Percentiles rank a stretch among this genome's conserved stretches.
phyloP scores from a whole-genome alignment of 2,113 vertebrate genomes.

The Triplophysa dalaica region DNA sequence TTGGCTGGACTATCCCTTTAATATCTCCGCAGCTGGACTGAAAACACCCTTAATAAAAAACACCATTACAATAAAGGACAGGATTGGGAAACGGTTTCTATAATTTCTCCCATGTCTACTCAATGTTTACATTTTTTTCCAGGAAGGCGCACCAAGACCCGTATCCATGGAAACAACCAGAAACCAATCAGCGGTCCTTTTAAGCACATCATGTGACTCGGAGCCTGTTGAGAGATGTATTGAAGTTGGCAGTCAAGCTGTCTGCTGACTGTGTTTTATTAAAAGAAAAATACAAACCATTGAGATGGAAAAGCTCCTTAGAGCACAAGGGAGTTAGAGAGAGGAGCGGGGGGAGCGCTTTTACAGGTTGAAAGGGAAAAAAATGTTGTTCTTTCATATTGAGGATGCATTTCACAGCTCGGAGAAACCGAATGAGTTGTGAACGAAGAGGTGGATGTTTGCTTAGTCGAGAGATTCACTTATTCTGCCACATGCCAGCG shows the following conservation, averaged over 20 bases:
- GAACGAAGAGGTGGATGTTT: slow-evolving; percentile 45
- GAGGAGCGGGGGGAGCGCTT: slow-evolving; percentile 32
- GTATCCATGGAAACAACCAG: slow-evolving; percentile 77
- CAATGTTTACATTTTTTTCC: slow-evolving; percentile 66
- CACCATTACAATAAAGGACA: slow-evolving; percentile 72
- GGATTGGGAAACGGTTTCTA: slow-evolving; percentile 76
- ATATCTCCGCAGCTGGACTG: too few relatives aligned
- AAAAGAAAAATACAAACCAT: slow-evolving; percentile 60
- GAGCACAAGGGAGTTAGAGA: slow-evolving; percentile 45
- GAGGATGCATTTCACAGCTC: slow-evolving; percentile 55
- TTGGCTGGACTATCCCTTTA: too few relatives aligned
- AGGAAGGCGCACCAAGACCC: slow-evolving; percentile 58
- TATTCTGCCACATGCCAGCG: slow-evolving; percentile 21
- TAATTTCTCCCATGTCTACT: slow-evolving; percentile 69
- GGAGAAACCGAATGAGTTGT: slow-evolving; percentile 43
- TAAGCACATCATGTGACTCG: slow-evolving; percentile 60
- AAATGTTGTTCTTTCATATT: slow-evolving; percentile 56
- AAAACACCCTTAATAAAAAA: slow-evolving; percentile 39
- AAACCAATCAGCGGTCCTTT: slow-evolving; percentile 63
- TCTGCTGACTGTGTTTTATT: slow-evolving; percentile 61
- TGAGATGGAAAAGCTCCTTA: slow-evolving; percentile 62
- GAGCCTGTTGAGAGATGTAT: slow-evolving; percentile 67
- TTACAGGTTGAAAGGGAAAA: slow-evolving; percentile 49
- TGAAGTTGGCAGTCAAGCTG: slow-evolving; percentile 66
- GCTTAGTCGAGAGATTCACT: slow-evolving; percentile 59